Conservation (phyloP, 2,797 vertebrate species). For the Chelon labrosus region DNA sequence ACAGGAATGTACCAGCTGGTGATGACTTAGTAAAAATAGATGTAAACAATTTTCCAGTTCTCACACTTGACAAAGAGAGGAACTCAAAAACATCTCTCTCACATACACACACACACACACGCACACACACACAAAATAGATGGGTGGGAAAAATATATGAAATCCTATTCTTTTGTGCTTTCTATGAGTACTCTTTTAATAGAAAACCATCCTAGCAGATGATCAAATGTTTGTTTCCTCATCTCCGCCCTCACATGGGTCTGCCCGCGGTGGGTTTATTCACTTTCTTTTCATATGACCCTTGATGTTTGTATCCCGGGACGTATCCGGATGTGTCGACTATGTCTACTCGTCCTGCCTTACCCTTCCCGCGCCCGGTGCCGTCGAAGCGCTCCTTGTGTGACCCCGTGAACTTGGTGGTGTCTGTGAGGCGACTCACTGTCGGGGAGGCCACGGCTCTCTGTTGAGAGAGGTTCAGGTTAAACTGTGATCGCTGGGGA, state of each 20-base stretch:
- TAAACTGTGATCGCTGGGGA: background rate
- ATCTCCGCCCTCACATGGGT: constrained; percentile 76
- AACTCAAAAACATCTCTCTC: constrained; percentile 71
- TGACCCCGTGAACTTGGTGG: constrained; percentile 95
- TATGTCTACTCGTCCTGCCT: constrained; percentile 93
- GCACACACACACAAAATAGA: constrained; percentile 59
- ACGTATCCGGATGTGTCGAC: constrained; percentile 95
- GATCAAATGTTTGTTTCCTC: constrained; percentile 69
- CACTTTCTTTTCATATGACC: constrained; percentile 95
- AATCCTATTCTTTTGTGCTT: constrained; percentile 83
- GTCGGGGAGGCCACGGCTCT: constrained; percentile 75
- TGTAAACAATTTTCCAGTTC: constrained; percentile 90
- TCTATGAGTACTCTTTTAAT: constrained; percentile 71
- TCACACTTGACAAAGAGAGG: constrained; percentile 79
- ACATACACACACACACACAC: constrained; percentile 31
- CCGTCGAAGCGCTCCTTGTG: constrained; percentile 97
- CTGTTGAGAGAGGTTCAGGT: constrained; percentile 48
- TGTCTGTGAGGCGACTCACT: constrained; percentile 95
- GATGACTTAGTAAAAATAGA: constrained; percentile 83
- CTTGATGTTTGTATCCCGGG: constrained; percentile 94
- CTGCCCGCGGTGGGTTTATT: constrained; percentile 75
- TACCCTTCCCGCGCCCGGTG: constrained; percentile 93
- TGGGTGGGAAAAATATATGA: constrained; percentile 74
- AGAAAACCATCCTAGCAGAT: constrained; percentile 74
- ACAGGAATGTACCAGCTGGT: constrained; percentile 87